Percentiles rank a stretch among this genome's conserved stretches.
These are phyloP conservation scores for Chromoteleia sp. DNA, from an alignment of 2,888 invertebrate species.

Conservation along the genomic window DNA sequence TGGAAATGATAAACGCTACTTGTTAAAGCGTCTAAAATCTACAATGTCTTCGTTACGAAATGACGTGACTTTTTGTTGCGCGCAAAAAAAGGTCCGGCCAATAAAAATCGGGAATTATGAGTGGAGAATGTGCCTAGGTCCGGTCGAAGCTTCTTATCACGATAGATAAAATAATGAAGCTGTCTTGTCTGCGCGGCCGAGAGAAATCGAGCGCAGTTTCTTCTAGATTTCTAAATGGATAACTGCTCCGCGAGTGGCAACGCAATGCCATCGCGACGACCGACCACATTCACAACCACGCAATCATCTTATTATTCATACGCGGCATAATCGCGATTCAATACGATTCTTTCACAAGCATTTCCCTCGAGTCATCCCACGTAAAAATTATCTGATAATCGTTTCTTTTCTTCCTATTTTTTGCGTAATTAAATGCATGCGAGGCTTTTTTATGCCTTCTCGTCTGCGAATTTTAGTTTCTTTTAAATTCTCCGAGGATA, in stretches of 20 bases:
- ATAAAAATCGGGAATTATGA: conserved; percentile 57
- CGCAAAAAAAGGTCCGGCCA: conserved; percentile 27
- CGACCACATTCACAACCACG: conserved; percentile 68
- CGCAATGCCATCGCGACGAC: conserved; percentile 70
- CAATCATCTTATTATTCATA: conserved; percentile 69
- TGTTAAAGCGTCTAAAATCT: conserved; percentile 32
- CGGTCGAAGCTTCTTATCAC: conserved; percentile 64
- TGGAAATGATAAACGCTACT: conserved; percentile 57
- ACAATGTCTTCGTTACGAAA: conserved; percentile 55
- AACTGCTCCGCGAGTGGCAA: conserved; percentile 64
- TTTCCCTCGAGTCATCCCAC: conserved; percentile 53
- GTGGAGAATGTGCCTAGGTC: conserved; percentile 42
- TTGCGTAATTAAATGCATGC: conserved; percentile 34
- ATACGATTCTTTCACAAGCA: conserved; percentile 65
- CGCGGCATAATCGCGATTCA: conserved; percentile 64
- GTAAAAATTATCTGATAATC: conserved; percentile 53
- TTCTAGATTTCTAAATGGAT: conserved; percentile 73
- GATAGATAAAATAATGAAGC: conserved; percentile 66
- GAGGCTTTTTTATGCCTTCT: neutral
- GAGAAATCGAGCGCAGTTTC: conserved; percentile 70
- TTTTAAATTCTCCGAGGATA: neutral
- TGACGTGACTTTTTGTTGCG: conserved; percentile 36
- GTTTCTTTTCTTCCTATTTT: conserved; percentile 33
- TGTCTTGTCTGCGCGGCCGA: conserved; percentile 52
- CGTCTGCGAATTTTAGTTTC: conserved; percentile 2